Evolutionary conservation across 2,797 vertebrate genomes (phyloP), one percentile per base, ranked within the genome.

Genomic region (Enteromius argenteus): DNA sequence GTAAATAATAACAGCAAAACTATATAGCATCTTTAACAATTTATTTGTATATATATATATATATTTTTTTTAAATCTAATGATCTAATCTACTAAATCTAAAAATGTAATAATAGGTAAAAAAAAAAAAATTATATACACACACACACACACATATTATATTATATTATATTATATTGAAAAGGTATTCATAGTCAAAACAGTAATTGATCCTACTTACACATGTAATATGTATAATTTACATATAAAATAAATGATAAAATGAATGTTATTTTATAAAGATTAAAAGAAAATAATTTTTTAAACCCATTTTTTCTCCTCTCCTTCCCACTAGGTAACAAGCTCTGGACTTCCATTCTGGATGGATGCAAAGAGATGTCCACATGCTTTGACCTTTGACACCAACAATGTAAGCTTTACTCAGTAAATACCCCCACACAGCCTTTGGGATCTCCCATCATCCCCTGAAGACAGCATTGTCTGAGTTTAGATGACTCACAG

Each of bases 341-440:
- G 87, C 53, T 91, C 93, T 0, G 95, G 95, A 86, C 92, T 96
- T 30, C 94, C 83, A 17, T 98, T 98, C 93, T 98, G 97, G 97
- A 92, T 92, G 4, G 94, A 93, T 84, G 86, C 94, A 86, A 97
- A 94, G 92, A 95, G 83, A 85, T 97, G 96, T 90, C 97, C 97
- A 78, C 95, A 93, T 64, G 93, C 94, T 0, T 92, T 99, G 93
- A 93, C 85, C 8, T 99, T 99, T 88, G 91, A 97, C 83, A 89
- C 92, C 0, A 83, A 67, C 44, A 95, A 93, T 11, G 97, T 99
- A 92, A 98, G 97, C 95, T 53, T 85, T 60, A 71, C 69, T 67
- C 60, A 15, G 44, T 42, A 19, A 76, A 66, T 60, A 27, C 62
- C 85, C 83, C 84, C 69, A 51, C 23, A 11, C 46, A 78, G 44